A percentile compares a stretch with the other conserved stretches of the same genome.
Conservation (phyloP, 2,888 invertebrate species). For the Agrenia bidenticulata region DNA sequence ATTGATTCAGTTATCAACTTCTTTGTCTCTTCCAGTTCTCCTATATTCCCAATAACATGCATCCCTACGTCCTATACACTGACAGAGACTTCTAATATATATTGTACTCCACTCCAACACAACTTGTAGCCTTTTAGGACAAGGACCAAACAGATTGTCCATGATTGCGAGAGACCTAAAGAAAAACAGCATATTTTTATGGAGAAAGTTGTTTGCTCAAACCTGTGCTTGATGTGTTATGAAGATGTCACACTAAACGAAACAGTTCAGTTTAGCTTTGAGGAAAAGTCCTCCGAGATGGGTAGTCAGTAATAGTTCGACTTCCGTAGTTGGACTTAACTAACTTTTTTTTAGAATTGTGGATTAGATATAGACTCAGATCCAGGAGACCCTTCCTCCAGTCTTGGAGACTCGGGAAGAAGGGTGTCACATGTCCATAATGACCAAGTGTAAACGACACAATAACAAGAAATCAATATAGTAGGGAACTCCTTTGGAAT, state of each 20-base stretch:
- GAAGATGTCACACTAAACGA: conserved; percentile 41
- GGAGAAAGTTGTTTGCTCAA: conserved; percentile 45
- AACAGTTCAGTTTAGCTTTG: conserved; percentile 2
- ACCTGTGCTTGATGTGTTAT: conserved; percentile 48
- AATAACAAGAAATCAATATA: conserved; percentile 31
- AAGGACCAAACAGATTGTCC: neutral
- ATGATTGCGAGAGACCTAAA: conserved; percentile 6
- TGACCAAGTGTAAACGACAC: conserved; percentile 52
- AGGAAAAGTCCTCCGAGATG: too few relatives aligned
- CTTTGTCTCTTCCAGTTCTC: too few relatives aligned
- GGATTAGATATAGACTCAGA: too few relatives aligned
- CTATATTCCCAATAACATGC: too few relatives aligned
- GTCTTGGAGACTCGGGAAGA: conserved; percentile 8
- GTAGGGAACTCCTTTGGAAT: neutral
- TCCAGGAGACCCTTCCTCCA: conserved; percentile 6
- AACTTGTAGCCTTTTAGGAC: too few relatives aligned
- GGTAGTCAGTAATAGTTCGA: too few relatives aligned
- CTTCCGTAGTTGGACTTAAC: neutral
- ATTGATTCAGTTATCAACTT: too few relatives aligned
- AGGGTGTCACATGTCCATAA: conserved; percentile 50
- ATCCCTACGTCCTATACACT: too few relatives aligned
- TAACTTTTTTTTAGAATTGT: conserved; percentile 1
- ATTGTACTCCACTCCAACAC: too few relatives aligned
- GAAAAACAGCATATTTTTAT: conserved; percentile 49
- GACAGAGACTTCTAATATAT: too few relatives aligned